phyloP scores from a whole-genome alignment of 1,140 invertebrate genomes.

The Drosophila cardini region DNA sequence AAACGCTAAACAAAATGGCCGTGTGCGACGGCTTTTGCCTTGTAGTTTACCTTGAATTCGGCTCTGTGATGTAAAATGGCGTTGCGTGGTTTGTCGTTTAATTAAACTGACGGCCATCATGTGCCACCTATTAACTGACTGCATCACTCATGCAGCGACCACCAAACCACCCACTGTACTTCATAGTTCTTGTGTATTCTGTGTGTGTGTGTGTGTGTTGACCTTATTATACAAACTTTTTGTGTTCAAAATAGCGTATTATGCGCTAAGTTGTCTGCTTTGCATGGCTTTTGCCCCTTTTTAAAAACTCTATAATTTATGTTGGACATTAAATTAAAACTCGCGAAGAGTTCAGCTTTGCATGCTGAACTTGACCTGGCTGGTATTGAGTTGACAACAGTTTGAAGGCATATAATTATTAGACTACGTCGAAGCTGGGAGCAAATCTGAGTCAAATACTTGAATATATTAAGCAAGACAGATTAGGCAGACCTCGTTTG shows the following conservation, averaged over 20 bases:
- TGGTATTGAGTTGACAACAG: constrained; percentile 63
- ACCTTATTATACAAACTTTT: constrained; percentile 82
- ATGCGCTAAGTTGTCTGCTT: constrained; percentile 51
- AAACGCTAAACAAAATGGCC: constrained; percentile 66
- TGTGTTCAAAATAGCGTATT: constrained; percentile 81
- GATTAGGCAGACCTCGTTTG: no score
- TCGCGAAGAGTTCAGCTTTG: constrained; percentile 52
- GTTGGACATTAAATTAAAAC: constrained; percentile 76
- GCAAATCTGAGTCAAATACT: no score
- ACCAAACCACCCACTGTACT: neutral
- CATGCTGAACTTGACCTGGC: constrained; percentile 20
- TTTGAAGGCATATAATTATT: constrained; percentile 82
- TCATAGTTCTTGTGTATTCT: constrained; percentile 23
- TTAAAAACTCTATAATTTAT: constrained; percentile 80
- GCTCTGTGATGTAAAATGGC: constrained; percentile 46
- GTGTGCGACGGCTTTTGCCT: constrained; percentile 23
- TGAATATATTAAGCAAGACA: no score
- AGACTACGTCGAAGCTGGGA: no score
- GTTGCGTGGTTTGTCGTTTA: constrained; percentile 64
- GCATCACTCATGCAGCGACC: constrained; percentile 8
- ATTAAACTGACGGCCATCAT: constrained; percentile 62
- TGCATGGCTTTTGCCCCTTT: constrained; percentile 26
- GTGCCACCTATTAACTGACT: neutral
- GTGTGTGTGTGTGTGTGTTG: constrained; percentile 74
- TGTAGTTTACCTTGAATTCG: constrained; percentile 70